phyloP scores from a whole-genome alignment of 2,888 invertebrate species.

The Amorpha juglandis region DNA sequence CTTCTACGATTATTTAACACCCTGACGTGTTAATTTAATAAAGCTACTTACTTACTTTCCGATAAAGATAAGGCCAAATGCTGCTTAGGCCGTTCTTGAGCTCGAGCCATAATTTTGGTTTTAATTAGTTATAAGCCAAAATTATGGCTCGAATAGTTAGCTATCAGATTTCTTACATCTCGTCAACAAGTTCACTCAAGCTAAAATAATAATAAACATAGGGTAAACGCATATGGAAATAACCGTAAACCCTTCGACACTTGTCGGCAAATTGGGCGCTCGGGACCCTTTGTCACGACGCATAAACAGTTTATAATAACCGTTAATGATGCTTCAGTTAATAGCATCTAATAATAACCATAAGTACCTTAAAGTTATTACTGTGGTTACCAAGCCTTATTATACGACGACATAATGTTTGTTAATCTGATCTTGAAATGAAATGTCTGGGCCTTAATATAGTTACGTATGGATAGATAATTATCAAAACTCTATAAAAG shows the following conservation, averaged over 20 bases:
- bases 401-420: not conserved
- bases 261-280: conserved; percentile 1
- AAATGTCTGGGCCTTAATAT: not conserved
- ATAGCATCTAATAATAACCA: conserved; percentile 8
- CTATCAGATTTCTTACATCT: not conserved
- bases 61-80: too few relatives aligned
- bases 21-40: too few relatives aligned
- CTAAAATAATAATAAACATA: not conserved
- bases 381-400: not conserved
- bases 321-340: conserved; percentile 17
- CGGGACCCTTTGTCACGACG: not conserved
- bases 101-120: too few relatives aligned
- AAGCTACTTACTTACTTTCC: too few relatives aligned
- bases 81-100: too few relatives aligned
- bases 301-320: conserved; percentile 17
- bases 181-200: not conserved
- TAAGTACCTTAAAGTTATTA: conserved; percentile 1
- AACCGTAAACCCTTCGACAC: not conserved
- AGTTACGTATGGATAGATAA: too few relatives aligned
- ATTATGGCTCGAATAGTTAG: too few relatives aligned
- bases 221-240: too few relatives aligned
- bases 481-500: too few relatives aligned
- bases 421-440: not conserved
- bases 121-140: too few relatives aligned
- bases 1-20: too few relatives aligned